Base-by-base conservation (phyloP, 1,140 invertebrate species). In the Solen grandis region DNA sequence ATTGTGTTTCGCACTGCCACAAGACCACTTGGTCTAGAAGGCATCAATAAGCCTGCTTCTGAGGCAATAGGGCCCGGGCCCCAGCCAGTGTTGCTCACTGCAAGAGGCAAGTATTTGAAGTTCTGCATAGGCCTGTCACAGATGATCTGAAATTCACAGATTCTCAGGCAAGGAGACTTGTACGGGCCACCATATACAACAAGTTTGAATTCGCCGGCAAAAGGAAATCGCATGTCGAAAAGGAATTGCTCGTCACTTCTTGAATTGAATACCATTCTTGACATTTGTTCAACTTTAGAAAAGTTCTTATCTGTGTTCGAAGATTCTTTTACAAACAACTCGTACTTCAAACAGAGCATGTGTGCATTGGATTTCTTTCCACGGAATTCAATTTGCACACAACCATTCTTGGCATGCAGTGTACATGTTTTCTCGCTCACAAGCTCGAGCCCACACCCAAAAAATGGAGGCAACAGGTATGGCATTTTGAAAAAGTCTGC, bases 381-480 rank as follows among this genome's bases (percentile, higher is more conserved):
- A 22, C 80, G 46, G 29, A 84, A 41, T 59, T 78, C 22, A 22
- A 82, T 70, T 10, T 57, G 35, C 25, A 41, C 25, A 36, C 55
- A 65, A 13, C 76, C 80, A 27, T 59, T 35, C 0, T 54, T 50
- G 16, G 79, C 31, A 33, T 65, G 2, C 10, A 82, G 41, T 2
- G 57, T 35, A 57, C 79, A 84, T 1, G 8, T 63, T 27, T 79
- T 25, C 22, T 68, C 55, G 25, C 50, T 70, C 57, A 25, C 50
- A 5, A 84, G 38, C 14, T 68, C 68, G 19, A 84, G 50, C n/a
- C 70, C 79, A 16, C 79, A 19, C 4, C 62, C 76, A 54, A 74
- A 80, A 69, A 84, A 79, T 19, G 83, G 75, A 38, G 80, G 80
- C 0, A 79, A 38, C 19, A 84, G 50, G 35, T 84, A 82, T 22